Conservation (phyloP, 2,113 vertebrate genomes). For the Thermophis baileyi region DNA sequence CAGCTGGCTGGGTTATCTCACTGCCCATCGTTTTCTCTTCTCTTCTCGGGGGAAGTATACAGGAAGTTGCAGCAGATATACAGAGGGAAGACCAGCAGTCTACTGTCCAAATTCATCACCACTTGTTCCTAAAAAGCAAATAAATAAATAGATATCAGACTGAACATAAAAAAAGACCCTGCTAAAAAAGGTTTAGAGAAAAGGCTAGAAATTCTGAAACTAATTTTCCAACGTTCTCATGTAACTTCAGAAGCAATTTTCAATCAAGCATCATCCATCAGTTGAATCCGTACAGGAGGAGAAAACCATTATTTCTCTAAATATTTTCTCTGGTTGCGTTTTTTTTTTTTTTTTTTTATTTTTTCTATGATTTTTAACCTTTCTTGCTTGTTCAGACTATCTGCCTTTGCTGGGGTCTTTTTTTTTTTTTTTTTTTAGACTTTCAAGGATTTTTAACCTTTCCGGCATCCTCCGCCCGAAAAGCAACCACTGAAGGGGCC, state of each 20-base stretch:
- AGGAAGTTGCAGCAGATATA: slow-evolving; percentile 98
- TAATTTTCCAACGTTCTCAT: neutral
- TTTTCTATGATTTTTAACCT: neutral
- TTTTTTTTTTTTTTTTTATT: neutral
- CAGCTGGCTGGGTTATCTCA: slow-evolving; percentile 56
- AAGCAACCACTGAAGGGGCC: neutral
- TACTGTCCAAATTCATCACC: slow-evolving; percentile 95
- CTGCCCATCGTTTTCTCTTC: slow-evolving; percentile 53
- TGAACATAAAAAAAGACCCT: neutral
- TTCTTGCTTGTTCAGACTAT: too few species aligned
- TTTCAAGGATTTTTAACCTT: neutral
- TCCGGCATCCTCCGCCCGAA: neutral
- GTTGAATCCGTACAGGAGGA: neutral
- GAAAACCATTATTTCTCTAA: neutral
- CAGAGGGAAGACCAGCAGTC: slow-evolving; percentile 89
- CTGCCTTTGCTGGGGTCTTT: too few species aligned
- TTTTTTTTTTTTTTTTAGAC: neutral
- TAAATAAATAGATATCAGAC: accelerated
- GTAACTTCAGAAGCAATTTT: neutral
- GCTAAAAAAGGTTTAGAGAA: neutral
- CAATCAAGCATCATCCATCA: too few species aligned
- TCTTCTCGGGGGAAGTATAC: slow-evolving; percentile 85
- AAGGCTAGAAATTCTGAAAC: neutral
- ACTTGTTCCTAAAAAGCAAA: slow-evolving; percentile 83
- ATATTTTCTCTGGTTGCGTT: neutral